Evolutionary conservation across 2,888 invertebrate species (phyloP), one percentile per base, ranked within the genome.

Genomic region (Scaptomyza reducta): DNA sequence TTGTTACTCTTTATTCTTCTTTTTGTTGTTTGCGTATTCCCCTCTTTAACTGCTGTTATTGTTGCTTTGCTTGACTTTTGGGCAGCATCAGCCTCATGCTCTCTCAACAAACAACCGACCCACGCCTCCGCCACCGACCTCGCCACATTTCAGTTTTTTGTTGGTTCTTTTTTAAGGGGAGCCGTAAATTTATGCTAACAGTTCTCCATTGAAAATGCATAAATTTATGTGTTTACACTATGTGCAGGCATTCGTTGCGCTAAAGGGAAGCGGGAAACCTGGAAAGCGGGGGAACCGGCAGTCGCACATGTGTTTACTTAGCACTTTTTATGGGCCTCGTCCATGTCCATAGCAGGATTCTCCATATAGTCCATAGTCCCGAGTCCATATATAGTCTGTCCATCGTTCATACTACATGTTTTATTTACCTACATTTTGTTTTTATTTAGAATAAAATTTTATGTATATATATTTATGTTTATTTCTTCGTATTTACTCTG

Each of bases 211-310:
- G 85, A 86, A 86, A 86, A 84, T 86, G 86, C 85, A 86, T 86
- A 86, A 86, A 86, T 86, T 86, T 86, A 86, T 86, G 86, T 86
- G 84, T 83, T 79, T 85, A 84, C 85, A 84, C 83, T 84, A 75
- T 84, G 80, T 82, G 82, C 85, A 82, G 80, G 79, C 79, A 70
- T 81, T 81, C 77, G 79, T 65, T 71, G 73, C 58, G 70, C 59
- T 38, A 13, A 18, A 41, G n/a, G 46, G 50, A 46, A 53, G 35
- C 5, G 5, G 10, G 59, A 31, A 35, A 9, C 3, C 9, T 1
- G 27, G n/a, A 5, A 2, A 42, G 14, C 33, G 22, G 1, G 22
- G 11, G 42, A 18, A 7, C 16, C 6, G 38, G 54, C 16, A 27
- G 63, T 47, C 57, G 49, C 85, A 84, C 84, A 84, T 85, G 84